Percentiles rank a stretch among this genome's conserved stretches.
Conservation (phyloP, 2,113 vertebrate genomes). For the Channa maculata region DNA sequence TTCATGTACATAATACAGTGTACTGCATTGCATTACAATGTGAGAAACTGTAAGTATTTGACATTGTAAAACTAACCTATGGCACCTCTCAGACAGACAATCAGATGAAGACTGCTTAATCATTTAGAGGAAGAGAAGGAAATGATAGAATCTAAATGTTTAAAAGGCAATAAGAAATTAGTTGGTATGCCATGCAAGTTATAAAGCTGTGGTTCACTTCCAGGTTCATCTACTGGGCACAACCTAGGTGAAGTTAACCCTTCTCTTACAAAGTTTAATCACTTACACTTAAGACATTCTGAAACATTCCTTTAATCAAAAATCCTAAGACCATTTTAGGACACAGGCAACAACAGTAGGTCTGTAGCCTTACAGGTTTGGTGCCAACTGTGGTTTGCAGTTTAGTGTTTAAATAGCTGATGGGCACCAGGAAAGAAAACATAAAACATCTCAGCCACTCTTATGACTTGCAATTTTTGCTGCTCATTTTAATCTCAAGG, state of each 20-base stretch:
- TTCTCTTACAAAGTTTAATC: conserved; percentile 24
- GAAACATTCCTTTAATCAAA: conserved; percentile 28
- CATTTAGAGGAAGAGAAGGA: not conserved
- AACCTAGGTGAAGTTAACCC: conserved; percentile 9
- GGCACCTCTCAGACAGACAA: not conserved
- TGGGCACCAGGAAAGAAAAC: conserved; percentile 17
- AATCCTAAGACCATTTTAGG: not conserved
- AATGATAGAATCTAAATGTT: not conserved
- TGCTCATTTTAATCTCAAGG: conserved; percentile 53
- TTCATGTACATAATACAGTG: conserved; percentile 3
- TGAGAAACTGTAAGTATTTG: not conserved
- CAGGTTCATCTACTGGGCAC: conserved; percentile 7
- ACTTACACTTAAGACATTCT: conserved; percentile 27
- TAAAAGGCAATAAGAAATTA: not conserved
- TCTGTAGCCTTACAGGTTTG: conserved; percentile 12
- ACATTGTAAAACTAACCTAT: conserved; percentile 2
- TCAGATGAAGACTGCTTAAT: not conserved
- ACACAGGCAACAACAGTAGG: conserved; percentile 19
- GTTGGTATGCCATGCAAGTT: conserved; percentile 3
- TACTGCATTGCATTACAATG: not conserved
- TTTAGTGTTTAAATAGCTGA: conserved; percentile 40
- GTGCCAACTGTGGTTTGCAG: conserved; percentile 53
- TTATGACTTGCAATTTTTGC: conserved; percentile 27
- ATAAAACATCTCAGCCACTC: conserved; percentile 4
- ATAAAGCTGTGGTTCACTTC: conserved; percentile 11